Evolutionary conservation across 37 sponge, comb jelly and placozoan genomes (phyloP).

Genomic region (Cladorhizidae sp.): DNA sequence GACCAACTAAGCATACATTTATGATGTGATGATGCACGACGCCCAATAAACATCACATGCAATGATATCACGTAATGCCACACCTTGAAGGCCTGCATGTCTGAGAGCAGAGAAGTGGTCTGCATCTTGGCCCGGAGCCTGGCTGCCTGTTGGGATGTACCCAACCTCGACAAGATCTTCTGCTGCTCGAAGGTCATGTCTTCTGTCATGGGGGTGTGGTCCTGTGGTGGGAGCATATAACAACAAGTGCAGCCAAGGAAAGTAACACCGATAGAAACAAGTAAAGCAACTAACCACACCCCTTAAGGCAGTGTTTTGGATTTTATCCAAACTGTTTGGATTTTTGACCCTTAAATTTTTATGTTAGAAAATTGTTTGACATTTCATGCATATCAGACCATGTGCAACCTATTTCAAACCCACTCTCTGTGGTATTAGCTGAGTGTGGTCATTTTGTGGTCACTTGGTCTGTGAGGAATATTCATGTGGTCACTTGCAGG

Average conservation of each 20-base stretch:
- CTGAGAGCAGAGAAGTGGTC: conserved; percentile 92
- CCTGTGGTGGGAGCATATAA: conserved; percentile 45
- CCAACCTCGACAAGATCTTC: conserved; percentile 75
- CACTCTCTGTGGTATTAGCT: too few species aligned
- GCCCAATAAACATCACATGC: neutral
- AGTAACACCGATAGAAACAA: neutral
- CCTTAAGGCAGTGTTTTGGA: too few species aligned
- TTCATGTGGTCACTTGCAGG: too few species aligned
- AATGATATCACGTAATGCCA: neutral
- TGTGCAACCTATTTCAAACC: too few species aligned
- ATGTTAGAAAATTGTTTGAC: too few species aligned
- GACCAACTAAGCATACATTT: too few species aligned
- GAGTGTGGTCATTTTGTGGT: too few species aligned
- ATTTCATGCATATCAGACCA: too few species aligned
- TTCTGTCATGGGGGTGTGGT: conserved; percentile 91
- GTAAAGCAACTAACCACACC: neutral
- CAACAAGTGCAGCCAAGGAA: neutral
- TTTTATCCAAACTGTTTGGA: too few species aligned
- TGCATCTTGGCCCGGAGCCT: conserved; percentile 90
- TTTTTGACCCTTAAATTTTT: too few species aligned
- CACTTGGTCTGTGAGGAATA: too few species aligned
- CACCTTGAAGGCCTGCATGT: conserved; percentile 99
- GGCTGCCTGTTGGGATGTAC: conserved; percentile 91
- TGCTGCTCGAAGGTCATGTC: conserved; percentile 92
- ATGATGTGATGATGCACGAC: too few species aligned